Base-by-base conservation (phyloP, 2,113 vertebrate species). In the Numida meleagris region DNA sequence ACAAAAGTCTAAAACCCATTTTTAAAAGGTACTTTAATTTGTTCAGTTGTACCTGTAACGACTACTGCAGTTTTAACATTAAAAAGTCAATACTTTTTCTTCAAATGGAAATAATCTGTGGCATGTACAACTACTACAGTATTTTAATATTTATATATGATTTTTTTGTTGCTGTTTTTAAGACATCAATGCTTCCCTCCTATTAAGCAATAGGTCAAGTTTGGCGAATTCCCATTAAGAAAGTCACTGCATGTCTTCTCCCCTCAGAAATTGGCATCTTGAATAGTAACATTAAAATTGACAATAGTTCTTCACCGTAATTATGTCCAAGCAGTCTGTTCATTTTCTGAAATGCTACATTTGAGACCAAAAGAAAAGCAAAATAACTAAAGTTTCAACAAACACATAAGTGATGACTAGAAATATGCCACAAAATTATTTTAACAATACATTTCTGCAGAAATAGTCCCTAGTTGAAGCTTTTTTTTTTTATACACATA, bases 401-500 rank as follows among this genome's bases (percentile, higher is more conserved):
- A 84, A 97, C 96, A 86, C 87, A 46, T 95, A 97, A 96, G 95
- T 86, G 76, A 96, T 94, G 93, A 97, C 96, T 96, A 98, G 94
- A 98, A 98, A 97, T 98, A 96, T 97, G 97, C 97, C 97, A 98
- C 97, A 95, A 97, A 97, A 97, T 98, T 96, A 97, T 98, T 98
- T 98, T 97, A 98, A 98, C 97, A 98, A 98, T 97, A 97, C 97
- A 96, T 96, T 97, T 98, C 96, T 97, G 97, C 97, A 97, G 98
- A 98, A 98, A 97, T 97, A 97, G 98, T 96, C 96, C 98, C 97
- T 98, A 98, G 75, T 96, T 98, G 97, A 98, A 98, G 98, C 98
- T 95, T 97, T 96, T 67, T 29, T 29, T 96, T 97, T 98, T 98
- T 98, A 96, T 98, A 98, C 98, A 98, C 98, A 98, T 98, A 98